phyloP scores from a whole-genome alignment of 2,113 vertebrate genomes.

The Callipepla californica region DNA sequence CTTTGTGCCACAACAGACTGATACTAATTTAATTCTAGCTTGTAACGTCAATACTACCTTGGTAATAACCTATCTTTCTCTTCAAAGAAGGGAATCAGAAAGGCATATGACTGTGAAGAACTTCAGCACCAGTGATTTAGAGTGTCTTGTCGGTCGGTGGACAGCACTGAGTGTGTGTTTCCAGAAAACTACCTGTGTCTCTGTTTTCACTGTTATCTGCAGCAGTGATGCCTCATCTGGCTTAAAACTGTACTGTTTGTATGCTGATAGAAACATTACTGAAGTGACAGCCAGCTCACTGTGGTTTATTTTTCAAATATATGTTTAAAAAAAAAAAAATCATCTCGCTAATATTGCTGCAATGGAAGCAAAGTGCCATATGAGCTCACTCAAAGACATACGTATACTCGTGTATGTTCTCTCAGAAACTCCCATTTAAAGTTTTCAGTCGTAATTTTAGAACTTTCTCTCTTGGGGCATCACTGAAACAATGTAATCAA shows the following conservation, averaged over 20 bases:
- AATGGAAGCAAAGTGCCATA: neutral
- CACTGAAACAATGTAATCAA: neutral
- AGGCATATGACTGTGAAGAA: neutral
- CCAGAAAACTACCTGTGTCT: neutral
- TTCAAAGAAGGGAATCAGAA: neutral
- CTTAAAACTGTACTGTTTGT: neutral
- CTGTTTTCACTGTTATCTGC: neutral
- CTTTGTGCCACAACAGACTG: neutral
- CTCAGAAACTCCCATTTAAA: neutral
- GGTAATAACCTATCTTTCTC: neutral
- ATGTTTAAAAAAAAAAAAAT: neutral
- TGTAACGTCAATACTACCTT: neutral
- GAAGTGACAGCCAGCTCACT: neutral
- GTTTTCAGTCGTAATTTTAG: neutral
- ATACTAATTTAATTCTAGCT: neutral
- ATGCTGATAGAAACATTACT: neutral
- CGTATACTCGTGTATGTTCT: accelerated
- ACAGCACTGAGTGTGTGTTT: neutral
- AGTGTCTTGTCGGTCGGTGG: neutral
- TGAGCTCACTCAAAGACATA: neutral
- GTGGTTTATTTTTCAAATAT: neutral
- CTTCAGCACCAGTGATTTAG: neutral
- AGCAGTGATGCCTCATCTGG: neutral
- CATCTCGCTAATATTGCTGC: neutral
- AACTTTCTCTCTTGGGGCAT: neutral